Percentiles rank a stretch among this genome's conserved stretches.
Conservation (phyloP, 2,113 vertebrate genomes). For the Clinocottus analis region DNA sequence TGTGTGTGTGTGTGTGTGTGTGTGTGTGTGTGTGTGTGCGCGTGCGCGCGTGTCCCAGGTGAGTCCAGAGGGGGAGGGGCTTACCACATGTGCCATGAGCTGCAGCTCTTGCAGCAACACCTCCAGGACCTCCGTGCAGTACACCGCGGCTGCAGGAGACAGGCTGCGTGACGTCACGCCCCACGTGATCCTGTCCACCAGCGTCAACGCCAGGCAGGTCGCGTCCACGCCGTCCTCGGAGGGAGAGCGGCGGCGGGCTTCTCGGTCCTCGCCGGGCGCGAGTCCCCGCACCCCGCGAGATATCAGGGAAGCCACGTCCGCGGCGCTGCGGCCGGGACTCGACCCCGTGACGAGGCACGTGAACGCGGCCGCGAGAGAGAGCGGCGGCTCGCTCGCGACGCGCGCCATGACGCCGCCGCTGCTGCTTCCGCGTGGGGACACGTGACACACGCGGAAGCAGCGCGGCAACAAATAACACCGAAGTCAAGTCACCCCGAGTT, state of each 20-base stretch:
- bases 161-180: constrained; percentile 58
- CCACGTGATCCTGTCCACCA: constrained; percentile 80
- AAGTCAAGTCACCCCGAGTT: not conserved
- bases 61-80: constrained; percentile 21
- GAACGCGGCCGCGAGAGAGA: constrained; percentile 78
- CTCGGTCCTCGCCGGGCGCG: not conserved
- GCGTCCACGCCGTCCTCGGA: constrained; percentile 63
- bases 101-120: constrained; percentile 79
- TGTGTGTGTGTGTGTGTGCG: not conserved
- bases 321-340: constrained; percentile 62
- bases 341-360: constrained; percentile 74
- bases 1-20: not conserved
- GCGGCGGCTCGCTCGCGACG: no score
- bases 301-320: constrained; percentile 72
- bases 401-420: constrained; percentile 2
- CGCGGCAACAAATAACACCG: not conserved
- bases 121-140: constrained; percentile 75
- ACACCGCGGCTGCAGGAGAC: constrained; percentile 27
- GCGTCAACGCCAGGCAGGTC: constrained; percentile 82
- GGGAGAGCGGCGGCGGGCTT: no score
- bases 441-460: constrained; percentile 49
- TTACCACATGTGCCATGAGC: constrained; percentile 87
- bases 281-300: constrained; percentile 32
- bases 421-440: constrained; percentile 23
- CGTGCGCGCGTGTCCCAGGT: no score